A percentile compares a stretch with the other conserved stretches of the same genome.
Conservation (phyloP, 1,140 invertebrate species). For the Zaprionus ornatus region DNA sequence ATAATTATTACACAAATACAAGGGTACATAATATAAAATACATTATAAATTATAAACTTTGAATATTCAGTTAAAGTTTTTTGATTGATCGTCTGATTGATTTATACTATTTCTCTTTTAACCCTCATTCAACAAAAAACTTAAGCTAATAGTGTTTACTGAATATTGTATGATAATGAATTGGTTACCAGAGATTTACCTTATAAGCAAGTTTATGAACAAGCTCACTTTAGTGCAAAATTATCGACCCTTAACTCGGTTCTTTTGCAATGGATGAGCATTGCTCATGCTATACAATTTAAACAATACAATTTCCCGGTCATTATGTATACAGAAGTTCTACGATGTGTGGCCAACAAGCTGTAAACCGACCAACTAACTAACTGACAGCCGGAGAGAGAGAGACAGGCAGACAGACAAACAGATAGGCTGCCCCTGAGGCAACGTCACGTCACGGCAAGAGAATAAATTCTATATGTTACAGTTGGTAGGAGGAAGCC, state of each 20-base stretch:
- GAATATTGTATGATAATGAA: not conserved
- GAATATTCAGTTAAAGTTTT: not conserved
- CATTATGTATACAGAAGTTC: constrained; percentile 3
- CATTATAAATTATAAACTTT: not conserved
- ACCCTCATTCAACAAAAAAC: no score
- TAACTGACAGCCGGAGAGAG: constrained; percentile 21
- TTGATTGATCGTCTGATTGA: not conserved
- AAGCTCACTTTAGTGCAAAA: not conserved
- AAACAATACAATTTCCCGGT: constrained; percentile 3
- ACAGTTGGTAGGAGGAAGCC: constrained; percentile 8
- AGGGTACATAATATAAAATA: not conserved
- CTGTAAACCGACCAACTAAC: constrained; percentile 15
- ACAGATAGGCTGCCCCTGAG: constrained; percentile 13
- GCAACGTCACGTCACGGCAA: constrained; percentile 14
- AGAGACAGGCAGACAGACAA: not conserved
- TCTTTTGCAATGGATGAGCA: not conserved
- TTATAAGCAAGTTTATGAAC: not conserved
- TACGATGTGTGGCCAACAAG: constrained; percentile 27
- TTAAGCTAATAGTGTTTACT: not conserved
- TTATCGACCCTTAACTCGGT: not conserved
- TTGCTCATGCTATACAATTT: not conserved
- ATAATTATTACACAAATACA: not conserved
- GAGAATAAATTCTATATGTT: constrained; percentile 53
- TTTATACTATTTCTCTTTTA: not conserved
- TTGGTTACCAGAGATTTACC: not conserved